Conservation (phyloP, 2,113 vertebrate species). For the Oncorhynchus mykiss region DNA sequence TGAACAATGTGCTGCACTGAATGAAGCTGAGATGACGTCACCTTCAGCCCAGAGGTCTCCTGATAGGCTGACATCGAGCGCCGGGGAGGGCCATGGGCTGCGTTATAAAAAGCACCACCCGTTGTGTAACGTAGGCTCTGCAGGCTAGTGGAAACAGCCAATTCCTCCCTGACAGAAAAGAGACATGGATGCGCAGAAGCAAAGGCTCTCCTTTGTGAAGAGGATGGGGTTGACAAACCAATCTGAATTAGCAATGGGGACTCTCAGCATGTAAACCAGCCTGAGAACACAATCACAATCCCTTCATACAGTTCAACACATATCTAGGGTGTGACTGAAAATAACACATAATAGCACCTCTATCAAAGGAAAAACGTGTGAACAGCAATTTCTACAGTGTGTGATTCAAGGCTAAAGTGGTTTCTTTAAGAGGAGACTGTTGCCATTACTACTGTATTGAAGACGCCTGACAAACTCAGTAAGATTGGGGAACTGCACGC, state of each 20-base stretch:
- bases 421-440: no score
- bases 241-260: not conserved
- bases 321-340: no score
- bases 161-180: not conserved
- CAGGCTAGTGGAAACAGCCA: constrained; percentile 21
- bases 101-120: constrained; percentile 19
- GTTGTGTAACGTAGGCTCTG: constrained; percentile 36
- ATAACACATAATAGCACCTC: no score
- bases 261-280: no score
- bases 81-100: not conserved
- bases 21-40: constrained; percentile 65
- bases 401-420: no score
- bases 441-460: not conserved
- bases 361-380: no score
- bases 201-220: not conserved
- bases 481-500: not conserved
- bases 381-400: no score
- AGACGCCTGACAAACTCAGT: not conserved
- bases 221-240: not conserved
- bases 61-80: constrained; percentile 1
- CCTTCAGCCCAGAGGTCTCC: constrained; percentile 15
- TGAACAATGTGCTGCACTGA: constrained; percentile 32
- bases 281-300: no score
- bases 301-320: no score
- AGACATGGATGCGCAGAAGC: not conserved